phyloP scores from a whole-genome alignment of 2,113 vertebrate species.

The Pontoporia blainvillei region DNA sequence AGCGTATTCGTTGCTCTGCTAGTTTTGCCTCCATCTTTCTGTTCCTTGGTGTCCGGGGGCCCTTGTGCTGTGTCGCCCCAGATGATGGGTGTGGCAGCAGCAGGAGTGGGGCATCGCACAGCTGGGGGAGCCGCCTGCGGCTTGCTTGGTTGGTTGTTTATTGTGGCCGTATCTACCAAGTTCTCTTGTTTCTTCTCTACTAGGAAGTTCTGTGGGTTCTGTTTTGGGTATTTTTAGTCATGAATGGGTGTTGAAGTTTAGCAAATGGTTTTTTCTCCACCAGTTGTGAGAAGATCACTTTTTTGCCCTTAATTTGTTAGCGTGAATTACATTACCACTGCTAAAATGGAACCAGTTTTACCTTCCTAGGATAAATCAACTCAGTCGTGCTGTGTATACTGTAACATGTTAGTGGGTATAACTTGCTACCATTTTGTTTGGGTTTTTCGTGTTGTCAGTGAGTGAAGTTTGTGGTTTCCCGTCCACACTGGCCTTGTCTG shows the following conservation, averaged over 20 bases:
- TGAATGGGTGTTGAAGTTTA: background rate
- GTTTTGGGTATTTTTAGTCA: background rate
- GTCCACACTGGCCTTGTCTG: background rate
- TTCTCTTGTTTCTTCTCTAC: background rate
- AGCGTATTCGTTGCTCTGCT: accelerated
- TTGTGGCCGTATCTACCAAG: background rate
- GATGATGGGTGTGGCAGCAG: accelerated
- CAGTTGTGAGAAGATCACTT: background rate
- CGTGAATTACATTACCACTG: background rate
- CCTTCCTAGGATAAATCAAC: background rate
- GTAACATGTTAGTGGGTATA: background rate
- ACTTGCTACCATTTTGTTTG: background rate
- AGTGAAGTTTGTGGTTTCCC: background rate
- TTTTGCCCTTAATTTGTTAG: background rate
- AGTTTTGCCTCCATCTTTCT: accelerated
- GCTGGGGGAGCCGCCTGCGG: too few species aligned
- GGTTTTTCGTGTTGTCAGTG: background rate
- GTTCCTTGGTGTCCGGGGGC: background rate
- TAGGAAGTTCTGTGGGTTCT: background rate
- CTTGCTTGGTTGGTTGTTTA: background rate
- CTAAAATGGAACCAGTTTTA: background rate
- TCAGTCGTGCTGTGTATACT: background rate
- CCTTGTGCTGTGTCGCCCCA: background rate
- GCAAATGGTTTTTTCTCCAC: background rate
- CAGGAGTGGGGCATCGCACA: too few species aligned